phyloP scores from a whole-genome alignment of 2,797 vertebrate genomes.

The Psittacula echo region DNA sequence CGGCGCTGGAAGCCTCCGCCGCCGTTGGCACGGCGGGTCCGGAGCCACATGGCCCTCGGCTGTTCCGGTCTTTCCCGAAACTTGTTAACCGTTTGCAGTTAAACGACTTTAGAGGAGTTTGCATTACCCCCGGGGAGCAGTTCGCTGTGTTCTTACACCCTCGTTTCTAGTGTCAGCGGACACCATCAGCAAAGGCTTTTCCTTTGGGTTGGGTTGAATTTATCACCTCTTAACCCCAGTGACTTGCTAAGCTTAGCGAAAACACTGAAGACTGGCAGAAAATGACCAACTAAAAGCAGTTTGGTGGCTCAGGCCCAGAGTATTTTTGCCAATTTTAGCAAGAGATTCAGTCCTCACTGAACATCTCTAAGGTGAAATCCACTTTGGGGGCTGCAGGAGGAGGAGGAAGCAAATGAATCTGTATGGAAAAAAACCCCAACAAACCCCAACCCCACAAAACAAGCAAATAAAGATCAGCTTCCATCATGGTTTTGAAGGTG shows the following conservation, averaged over 20 bases:
- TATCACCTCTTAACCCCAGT: not conserved
- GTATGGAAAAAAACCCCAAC: accelerated
- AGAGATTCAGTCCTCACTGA: not conserved
- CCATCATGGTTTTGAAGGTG: not conserved
- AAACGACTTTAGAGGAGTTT: accelerated
- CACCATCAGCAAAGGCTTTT: not conserved
- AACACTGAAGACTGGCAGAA: not conserved
- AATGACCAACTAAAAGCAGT: not conserved
- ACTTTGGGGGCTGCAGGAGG: not conserved
- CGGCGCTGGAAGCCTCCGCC: not conserved
- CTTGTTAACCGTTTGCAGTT: not conserved
- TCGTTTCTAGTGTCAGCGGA: accelerated
- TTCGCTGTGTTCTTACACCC: accelerated
- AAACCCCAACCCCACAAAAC: not conserved
- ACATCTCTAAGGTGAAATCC: not conserved
- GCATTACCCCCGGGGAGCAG: accelerated
- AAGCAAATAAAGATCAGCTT: not conserved
- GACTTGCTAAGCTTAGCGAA: not conserved
- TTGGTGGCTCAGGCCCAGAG: not conserved
- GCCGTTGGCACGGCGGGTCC: not conserved
- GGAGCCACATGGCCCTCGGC: not conserved
- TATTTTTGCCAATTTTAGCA: not conserved
- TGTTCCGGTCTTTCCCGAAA: accelerated
- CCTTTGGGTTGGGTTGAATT: not conserved
- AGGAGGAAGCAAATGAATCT: accelerated